These are phyloP conservation scores for Eumacrocentrus americanus DNA, from an alignment of 2,888 invertebrate genomes.

Conservation along the genomic window DNA sequence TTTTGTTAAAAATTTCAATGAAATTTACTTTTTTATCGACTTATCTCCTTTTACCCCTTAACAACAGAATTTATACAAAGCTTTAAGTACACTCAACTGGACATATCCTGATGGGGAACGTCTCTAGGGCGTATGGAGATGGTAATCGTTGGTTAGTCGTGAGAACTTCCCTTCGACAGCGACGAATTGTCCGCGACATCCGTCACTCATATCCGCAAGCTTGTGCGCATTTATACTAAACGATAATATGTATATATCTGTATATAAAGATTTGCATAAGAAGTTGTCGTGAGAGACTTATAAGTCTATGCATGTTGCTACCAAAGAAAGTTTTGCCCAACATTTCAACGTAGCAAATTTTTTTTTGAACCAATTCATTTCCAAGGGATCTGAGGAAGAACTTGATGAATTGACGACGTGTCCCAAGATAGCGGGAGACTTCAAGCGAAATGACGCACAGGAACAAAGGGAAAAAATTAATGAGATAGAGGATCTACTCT, in stretches of 20 bases:
- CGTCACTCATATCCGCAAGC: conserved; percentile 20
- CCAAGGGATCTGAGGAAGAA: too few relatives aligned
- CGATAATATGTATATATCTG: not conserved
- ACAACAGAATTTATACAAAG: not conserved
- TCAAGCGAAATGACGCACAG: too few relatives aligned
- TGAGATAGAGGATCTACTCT: too few relatives aligned
- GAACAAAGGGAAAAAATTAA: too few relatives aligned
- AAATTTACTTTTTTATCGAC: too few relatives aligned
- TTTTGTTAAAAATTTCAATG: not conserved
- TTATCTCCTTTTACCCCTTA: too few relatives aligned
- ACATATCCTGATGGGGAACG: not conserved
- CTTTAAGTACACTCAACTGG: not conserved
- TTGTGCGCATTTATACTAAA: not conserved
- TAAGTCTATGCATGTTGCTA: not conserved
- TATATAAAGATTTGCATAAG: not conserved
- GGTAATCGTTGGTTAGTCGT: conserved; percentile 19
- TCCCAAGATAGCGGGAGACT: too few relatives aligned
- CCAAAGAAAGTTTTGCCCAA: too few relatives aligned
- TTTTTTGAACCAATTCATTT: too few relatives aligned
- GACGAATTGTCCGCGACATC: conserved; percentile 15
- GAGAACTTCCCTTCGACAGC: conserved; percentile 21
- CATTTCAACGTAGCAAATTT: too few relatives aligned
- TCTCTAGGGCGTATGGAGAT: conserved; percentile 3
- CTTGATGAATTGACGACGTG: too few relatives aligned
- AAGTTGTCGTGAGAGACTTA: not conserved